Evolutionary conservation across 2,113 vertebrate species (phyloP), one percentile per base, ranked within the genome.

Genomic region (Oenanthe melanoleuca): DNA sequence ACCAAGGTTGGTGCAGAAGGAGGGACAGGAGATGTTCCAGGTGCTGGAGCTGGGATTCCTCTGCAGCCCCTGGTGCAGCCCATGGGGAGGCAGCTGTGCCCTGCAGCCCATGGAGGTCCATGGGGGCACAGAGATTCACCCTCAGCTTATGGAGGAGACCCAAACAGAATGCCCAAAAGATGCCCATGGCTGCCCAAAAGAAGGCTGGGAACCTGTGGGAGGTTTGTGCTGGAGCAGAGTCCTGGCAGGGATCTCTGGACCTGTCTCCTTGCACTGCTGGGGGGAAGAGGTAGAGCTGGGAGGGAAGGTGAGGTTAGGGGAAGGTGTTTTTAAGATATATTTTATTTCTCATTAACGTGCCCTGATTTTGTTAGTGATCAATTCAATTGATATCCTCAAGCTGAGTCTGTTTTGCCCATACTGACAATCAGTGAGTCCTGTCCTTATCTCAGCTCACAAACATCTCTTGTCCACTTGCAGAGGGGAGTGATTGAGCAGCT

Each of bases 21-120:
- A 40, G 6, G 11, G 9, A 24, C 9, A 61, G 53, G 29, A 21
- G 40, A 2, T 53, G n/a, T 29, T 67, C 1, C 61, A 53, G 45
- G 38, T 0, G 0, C 16, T 2, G 1, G 61, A 31, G 38, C n/a
- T 31, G 69, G 6, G 60, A 2, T 45, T 89, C 13, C 16, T 4
- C 61, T 75, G n/a, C 38, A 67, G 38, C 1, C 60, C 0, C 0
- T 67, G 69, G 33, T 38, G 12, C 28, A 73, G 34, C 2, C 23
- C 37, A 14, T 45, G 86, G 45, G 14, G 69, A 31, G 1, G 38
- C 11, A 47, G 61, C 45, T 74, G 38, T 12, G 33, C 0, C 45
- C 13, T 52, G 61, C 26, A 73, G 44, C 28, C 24, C 38, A 1
- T 17, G 45, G 9, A n/a, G 13, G 7, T 3, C 15, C 45, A 5